Base-by-base conservation (phyloP, 2,888 invertebrate genomes). In the Augiades crinisus region DNA sequence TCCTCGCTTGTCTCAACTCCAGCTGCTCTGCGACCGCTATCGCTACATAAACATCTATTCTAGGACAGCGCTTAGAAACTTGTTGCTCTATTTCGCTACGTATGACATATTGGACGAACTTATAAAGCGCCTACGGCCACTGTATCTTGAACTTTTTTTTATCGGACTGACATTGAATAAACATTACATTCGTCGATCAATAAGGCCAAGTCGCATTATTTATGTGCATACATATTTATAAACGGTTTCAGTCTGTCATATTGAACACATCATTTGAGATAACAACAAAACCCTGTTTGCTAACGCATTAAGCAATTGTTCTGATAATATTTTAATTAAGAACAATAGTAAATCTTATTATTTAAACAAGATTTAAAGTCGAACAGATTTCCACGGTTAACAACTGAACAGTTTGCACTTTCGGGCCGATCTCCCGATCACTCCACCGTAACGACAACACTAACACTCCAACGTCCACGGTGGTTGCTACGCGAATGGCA, bases 1-100 rank as follows among this genome's bases (percentile, higher is more conserved):
- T 85, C 85, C 81, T 77, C 79, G 75, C 68, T 67, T 70, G 70
- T 67, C 68, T 71, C 62, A 19, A 67, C 63, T 67, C 64, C 72
- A 72, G 71, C 68, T 78, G 74, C 70, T 71, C 62, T 61, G 64
- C 59, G 64, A 62, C 60, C 56, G 62, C 51, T 64, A 68, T 69
- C 61, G 55, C 60, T 68, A 57, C 60, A 62, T 65, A 73, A 70
- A 69, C 62, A 68, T 59, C 57, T 67, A 70, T 72, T 70, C 65
- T 70, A 61, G 68, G 63, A 47, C 62, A 68, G 53, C 51, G 55
- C 56, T 46, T 57, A 44, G 61, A 56, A 60, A 56, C 56, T 53
- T 53, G 50, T 55, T 57, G 46, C 45, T 47, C 40, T 19, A 31
- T 46, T 43, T 43, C n/a, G 17, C 31, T 43, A 27, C 8, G 30